phyloP scores from a whole-genome alignment of 2,797 vertebrate genomes.

The Pogoniulus pusillus region DNA sequence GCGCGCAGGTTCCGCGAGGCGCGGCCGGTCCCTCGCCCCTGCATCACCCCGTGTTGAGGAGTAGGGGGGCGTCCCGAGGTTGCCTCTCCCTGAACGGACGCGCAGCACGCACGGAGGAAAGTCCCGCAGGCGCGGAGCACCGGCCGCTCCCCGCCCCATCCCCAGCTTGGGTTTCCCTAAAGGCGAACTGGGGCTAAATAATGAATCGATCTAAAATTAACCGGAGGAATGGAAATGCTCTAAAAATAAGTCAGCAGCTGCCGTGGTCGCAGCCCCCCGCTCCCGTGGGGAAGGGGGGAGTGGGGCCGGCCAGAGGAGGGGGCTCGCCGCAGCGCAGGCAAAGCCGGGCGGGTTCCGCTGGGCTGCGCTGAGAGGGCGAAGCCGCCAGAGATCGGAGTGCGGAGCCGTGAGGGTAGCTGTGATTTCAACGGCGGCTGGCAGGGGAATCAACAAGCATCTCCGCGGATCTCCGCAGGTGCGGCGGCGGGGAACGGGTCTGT shows the following conservation, averaged over 20 bases:
- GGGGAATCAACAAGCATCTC: too few species aligned
- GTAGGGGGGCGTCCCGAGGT: too few species aligned
- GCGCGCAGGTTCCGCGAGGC: neutral
- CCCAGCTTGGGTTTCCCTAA: conserved; percentile 54
- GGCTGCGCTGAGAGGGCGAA: neutral
- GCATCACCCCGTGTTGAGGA: neutral
- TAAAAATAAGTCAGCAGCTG: conserved; percentile 79
- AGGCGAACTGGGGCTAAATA: conserved; percentile 62
- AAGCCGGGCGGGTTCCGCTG: neutral
- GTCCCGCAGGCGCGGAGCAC: neutral
- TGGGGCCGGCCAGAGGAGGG: neutral
- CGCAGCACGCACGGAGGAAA: neutral
- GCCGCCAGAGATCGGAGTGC: too few species aligned
- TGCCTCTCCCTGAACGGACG: neutral
- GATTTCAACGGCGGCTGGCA: neutral
- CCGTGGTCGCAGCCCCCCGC: conserved; percentile 61
- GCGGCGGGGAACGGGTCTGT: neutral
- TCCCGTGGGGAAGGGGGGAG: conserved; percentile 20
- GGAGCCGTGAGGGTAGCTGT: neutral
- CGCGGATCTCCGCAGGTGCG: neutral
- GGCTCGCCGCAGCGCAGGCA: neutral
- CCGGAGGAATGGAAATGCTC: conserved; percentile 72
- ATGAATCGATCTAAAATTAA: conserved; percentile 77
- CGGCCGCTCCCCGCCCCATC: neutral
- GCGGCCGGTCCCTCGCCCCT: neutral